Evolutionary conservation across 2,113 vertebrate genomes (phyloP), one percentile per base, ranked within the genome.

Genomic region (Puntigrus tetrazona): DNA sequence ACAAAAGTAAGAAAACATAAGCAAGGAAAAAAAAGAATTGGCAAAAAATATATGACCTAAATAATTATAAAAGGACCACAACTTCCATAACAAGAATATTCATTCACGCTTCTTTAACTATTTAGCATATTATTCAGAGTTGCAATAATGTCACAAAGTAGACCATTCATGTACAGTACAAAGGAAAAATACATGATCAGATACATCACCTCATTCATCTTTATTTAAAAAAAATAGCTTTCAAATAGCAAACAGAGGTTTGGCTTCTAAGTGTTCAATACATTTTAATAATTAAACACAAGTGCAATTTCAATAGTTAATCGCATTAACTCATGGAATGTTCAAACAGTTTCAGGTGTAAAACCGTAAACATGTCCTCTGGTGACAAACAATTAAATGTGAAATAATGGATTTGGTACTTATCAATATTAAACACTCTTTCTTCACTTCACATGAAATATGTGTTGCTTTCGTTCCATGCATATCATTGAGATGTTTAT

Each of bases 271-370:
- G 31, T 55, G 75, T 16, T 82, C 78, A 50, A 61, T 25, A 7
- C 55, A 84, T 45, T n/a, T 67, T 52, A 88, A 88, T 88, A 85
- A 87, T 89, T 86, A 69, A 69, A 78, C 61, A 6, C n/a, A 1
- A 38, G 36, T 25, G 45, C 45, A 38, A 80, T 45, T 27, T 2
- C 43, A 79, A 9, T 11, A 65, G 36, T 80, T 36, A n/a, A 50
- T 72, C 27, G 27, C 20, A 27, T 34, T 67, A 25, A 9, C 57
- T 8, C 29, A 75, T 82, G 63, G 27, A 41, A 70, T 50, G 69
- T 27, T 77, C 41, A 47, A 29, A 11, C 25, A 25, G 10, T 20
- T n/a, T 47, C 67, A 22, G 13, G 43, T 13, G 2, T 29, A 67
- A 50, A 86, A 31, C 70, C 45, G 38, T 43, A 29, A 14, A 55